Evolutionary conservation across 2,797 vertebrate species (phyloP).

Genomic region (Sarcoramphus papa): DNA sequence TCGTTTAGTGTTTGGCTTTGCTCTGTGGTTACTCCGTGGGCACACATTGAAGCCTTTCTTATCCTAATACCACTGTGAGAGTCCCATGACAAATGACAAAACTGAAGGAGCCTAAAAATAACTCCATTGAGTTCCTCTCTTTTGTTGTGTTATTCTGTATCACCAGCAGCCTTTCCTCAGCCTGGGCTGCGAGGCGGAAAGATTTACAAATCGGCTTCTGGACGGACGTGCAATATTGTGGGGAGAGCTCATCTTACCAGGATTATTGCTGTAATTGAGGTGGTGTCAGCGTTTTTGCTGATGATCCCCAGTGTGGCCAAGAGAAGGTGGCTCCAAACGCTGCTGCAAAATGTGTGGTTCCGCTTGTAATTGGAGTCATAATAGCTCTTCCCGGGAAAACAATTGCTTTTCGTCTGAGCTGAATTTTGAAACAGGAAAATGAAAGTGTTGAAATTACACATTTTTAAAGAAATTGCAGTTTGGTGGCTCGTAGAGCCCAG

Average conservation of each 20-base stretch:
- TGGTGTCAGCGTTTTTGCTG: background rate
- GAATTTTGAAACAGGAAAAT: background rate
- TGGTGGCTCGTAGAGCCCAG: background rate
- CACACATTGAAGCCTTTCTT: slow-evolving; percentile 34
- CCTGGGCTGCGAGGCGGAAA: rapidly evolving
- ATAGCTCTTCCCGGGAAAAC: background rate
- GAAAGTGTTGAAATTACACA: background rate
- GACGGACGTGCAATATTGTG: rapidly evolving
- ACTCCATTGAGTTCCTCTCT: background rate
- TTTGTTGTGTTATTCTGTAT: background rate
- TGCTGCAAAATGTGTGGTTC: background rate
- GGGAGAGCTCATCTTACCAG: background rate
- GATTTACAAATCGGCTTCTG: background rate
- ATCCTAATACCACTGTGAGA: background rate
- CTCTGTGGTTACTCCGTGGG: background rate
- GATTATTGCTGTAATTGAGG: background rate
- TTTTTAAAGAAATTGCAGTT: background rate
- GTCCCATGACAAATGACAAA: background rate
- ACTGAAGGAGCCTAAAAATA: background rate
- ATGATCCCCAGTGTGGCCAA: background rate
- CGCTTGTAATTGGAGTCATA: background rate
- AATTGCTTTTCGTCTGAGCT: background rate
- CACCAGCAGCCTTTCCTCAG: background rate
- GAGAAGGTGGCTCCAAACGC: background rate
- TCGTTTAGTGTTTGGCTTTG: background rate